Conservation (phyloP, 2,888 invertebrate genomes). For the Drosophila nr. perissopoda region DNA sequence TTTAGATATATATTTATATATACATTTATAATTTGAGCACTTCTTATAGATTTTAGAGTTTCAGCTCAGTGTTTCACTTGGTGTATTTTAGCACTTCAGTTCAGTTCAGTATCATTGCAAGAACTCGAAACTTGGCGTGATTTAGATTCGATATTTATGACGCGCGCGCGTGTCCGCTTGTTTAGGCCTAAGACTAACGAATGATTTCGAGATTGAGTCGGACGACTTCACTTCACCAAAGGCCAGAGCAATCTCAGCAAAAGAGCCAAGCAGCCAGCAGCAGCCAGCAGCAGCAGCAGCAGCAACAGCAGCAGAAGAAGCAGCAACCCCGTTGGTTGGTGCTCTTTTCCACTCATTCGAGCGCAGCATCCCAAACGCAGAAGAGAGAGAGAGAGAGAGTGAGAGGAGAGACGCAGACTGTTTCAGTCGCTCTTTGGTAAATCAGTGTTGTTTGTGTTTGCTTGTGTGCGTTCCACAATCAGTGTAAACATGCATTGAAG, state of each 20-base stretch:
- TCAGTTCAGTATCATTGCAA: neutral
- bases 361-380: conserved; percentile 38
- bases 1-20: neutral
- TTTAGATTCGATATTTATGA: conserved; percentile 12
- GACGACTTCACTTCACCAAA: conserved; percentile 47
- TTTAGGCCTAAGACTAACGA: conserved; percentile 84
- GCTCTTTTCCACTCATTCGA: conserved; percentile 60
- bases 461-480: conserved; percentile 68
- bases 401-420: conserved; percentile 17
- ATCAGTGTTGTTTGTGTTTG: conserved; percentile 59
- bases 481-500: conserved; percentile 68
- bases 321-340: conserved; percentile 42
- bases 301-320: neutral
- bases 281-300: conserved; percentile 9
- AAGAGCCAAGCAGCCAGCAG: conserved; percentile 15
- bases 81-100: neutral
- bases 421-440: conserved; percentile 58
- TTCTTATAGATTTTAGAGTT: neutral
- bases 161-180: conserved; percentile 82
- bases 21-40: neutral
- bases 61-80: neutral
- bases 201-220: conserved; percentile 84
- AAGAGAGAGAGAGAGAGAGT: conserved; percentile 6
- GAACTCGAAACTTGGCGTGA: conserved; percentile 14
- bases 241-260: conserved; percentile 58